Base-by-base conservation (phyloP, 2,888 invertebrate genomes). In the Acanthosoma haemorrhoidale region DNA sequence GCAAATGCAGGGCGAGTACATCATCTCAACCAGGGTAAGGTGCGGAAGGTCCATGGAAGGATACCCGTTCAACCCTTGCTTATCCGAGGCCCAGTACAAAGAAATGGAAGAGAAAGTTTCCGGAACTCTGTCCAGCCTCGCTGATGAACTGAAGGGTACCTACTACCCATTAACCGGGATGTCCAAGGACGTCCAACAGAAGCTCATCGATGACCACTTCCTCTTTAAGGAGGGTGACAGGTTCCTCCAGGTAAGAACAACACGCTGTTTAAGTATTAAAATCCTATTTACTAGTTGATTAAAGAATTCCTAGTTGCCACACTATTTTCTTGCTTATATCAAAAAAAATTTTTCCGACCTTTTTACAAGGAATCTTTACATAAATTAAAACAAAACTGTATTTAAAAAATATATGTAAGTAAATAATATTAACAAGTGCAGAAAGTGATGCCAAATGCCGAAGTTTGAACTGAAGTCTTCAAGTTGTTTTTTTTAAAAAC, bases 151-250 rank as follows among this genome's bases (percentile, higher is more conserved):
- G 72, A 93, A 94, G 85, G 96, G 96, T 70, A 93, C 92, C 76
- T 96, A 95, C 88, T 94, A 90, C 82, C 95, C 96, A 32, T 86
- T 96, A 79, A 93, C 94, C 74, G 96, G 95, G 78, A 96, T 96
- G 96, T 89, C 91, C 83, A 96, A 96, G 85, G 89, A 94, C 70
- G 91, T 92, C 72, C 96, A 96, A 84, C 94, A 95, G 83, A 91
- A 96, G 83, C 87, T 97, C 79, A 96, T 96, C 81, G 95, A 96
- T 78, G 96, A 96, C 82, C 96, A 97, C 83, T 97, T 97, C 89
- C 87, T 96, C 78, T 96, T 96, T 89, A 96, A 96, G 86, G 96
- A 96, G 84, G 95, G 96, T 75, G 95, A 93, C 81, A 87, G 92
- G 74, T 92, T 91, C 85, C 87, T 94, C 79, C 80, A 81, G 79